Evolutionary conservation across 2,113 vertebrate species (phyloP), one percentile per base, ranked within the genome.

Genomic region (Sapajus apella): DNA sequence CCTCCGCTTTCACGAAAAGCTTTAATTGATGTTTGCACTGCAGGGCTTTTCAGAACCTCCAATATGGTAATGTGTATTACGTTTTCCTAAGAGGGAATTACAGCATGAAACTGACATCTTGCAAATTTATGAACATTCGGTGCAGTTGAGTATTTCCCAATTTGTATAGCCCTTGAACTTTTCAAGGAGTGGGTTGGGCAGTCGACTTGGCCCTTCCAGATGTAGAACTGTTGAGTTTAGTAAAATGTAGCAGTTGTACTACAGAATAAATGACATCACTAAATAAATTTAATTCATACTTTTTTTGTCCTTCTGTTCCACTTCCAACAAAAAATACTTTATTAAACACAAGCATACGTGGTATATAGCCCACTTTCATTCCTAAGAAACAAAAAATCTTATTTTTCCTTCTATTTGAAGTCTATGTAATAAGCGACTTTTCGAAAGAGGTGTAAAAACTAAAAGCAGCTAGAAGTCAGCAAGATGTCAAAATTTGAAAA

Each of bases 401-500:
- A 70, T 89, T 73, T 76, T 47, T 56, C 85, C 30, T 9, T 95
- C 16, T 61, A 55, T 81, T 56, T 95, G 87, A 98, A 93, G 23
- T 4, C 25, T 93, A 32, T 13, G 66, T 93, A 95, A 95, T 87
- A 61, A 96, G 84, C 32, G 95, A 58, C 35, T 90, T 92, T 94
- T 93, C 85, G 84, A 90, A 32, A 96, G 77, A 90, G 40, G 21
- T 87, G 18, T 87, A 91, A n/a, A 37, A 96, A 87, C 10, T 8
- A 40, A 94, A 95, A 84, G 3, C 58, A 92, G 47, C 13, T 79
- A 86, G 55, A 96, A 98, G 64, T 97, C 61, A 96, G 11, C n/a
- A 58, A n/a, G 6, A 35, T 90, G n/a, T 83, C 89, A 96, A 97
- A 97, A 96, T 95, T 3, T 68, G 73, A 86, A 72, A 11, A 79